A percentile compares a stretch with the other conserved stretches of the same genome.
These are phyloP conservation scores for Zoroaster sp. DNA, from an alignment of 53 echinoderm and acorn worm species.

Conservation along the genomic window DNA sequence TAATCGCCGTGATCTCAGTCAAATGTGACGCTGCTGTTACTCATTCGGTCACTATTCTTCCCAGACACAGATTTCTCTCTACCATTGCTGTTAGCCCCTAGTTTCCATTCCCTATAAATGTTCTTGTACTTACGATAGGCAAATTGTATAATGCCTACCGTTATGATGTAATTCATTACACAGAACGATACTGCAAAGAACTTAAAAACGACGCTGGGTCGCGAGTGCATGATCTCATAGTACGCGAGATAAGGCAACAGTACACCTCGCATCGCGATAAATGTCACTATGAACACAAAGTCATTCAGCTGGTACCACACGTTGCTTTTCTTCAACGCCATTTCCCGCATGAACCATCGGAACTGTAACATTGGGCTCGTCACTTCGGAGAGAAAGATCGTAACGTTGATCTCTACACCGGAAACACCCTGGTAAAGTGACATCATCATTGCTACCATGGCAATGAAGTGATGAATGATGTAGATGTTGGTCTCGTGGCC, in stretches of 20 bases:
- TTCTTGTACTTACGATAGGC: slow-evolving; percentile 63
- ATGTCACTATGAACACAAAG: slow-evolving; percentile 71
- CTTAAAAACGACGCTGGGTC: slow-evolving; percentile 63
- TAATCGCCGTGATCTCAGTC: neutral
- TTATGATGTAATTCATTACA: slow-evolving; percentile 69
- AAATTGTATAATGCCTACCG: slow-evolving; percentile 63
- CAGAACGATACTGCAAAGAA: slow-evolving; percentile 53
- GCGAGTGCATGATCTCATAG: slow-evolving; percentile 65
- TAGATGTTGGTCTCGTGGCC: slow-evolving; percentile 64
- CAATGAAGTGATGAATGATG: slow-evolving; percentile 76
- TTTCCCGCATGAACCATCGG: slow-evolving; percentile 86
- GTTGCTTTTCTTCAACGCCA: slow-evolving; percentile 40
- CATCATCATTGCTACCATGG: slow-evolving; percentile 67
- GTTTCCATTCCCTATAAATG: neutral
- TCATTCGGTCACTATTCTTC: neutral
- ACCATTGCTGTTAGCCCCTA: neutral
- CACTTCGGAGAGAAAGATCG: slow-evolving; percentile 82
- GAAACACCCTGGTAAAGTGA: slow-evolving; percentile 69
- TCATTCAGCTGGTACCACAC: slow-evolving; percentile 83
- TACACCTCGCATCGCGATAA: slow-evolving; percentile 61
- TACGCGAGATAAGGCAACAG: slow-evolving; percentile 70
- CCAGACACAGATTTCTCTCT: neutral
- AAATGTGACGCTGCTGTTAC: neutral
- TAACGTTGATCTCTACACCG: slow-evolving; percentile 78
- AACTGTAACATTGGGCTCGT: slow-evolving; percentile 91